Evolutionary conservation across 2,888 invertebrate genomes (phyloP).

Genomic region (Limnephilus marmoratus): DNA sequence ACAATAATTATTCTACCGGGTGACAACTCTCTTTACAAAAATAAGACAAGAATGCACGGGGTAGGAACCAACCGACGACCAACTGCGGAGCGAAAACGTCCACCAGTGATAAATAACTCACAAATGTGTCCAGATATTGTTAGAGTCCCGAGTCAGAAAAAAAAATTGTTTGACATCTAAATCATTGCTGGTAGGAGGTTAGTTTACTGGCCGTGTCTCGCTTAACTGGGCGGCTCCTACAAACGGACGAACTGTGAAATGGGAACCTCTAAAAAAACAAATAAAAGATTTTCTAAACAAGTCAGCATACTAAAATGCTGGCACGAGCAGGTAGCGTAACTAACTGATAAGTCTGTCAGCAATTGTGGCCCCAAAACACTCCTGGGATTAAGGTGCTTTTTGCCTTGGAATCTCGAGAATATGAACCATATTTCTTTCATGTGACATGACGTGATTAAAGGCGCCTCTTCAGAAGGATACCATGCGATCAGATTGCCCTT

Average conservation of each 20-base stretch:
- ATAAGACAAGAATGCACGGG: slow-evolving; percentile 52
- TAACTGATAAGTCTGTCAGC: slow-evolving; percentile 24
- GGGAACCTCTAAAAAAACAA: slow-evolving; percentile 76
- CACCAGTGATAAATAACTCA: slow-evolving; percentile 76
- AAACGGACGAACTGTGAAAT: slow-evolving; percentile 69
- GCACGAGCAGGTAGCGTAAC: slow-evolving; percentile 75
- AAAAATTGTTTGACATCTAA: slow-evolving; percentile 78
- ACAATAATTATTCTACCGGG: slow-evolving; percentile 57
- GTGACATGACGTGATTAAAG: slow-evolving; percentile 57
- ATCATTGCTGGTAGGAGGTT: slow-evolving; percentile 74
- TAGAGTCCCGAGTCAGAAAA: slow-evolving; percentile 69
- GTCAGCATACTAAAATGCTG: slow-evolving; percentile 78
- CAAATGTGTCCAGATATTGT: slow-evolving; percentile 72
- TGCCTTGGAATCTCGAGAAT: background rate
- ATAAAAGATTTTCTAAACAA: slow-evolving; percentile 80
- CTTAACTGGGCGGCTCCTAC: slow-evolving; percentile 68
- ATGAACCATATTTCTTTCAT: background rate
- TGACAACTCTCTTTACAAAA: slow-evolving; percentile 60
- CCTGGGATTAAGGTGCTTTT: slow-evolving; percentile 55
- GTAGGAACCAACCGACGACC: slow-evolving; percentile 12
- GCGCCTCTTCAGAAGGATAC: slow-evolving; percentile 56
- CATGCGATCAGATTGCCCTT: slow-evolving; percentile 51
- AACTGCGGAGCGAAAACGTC: slow-evolving; percentile 35
- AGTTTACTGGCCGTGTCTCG: slow-evolving; percentile 70
- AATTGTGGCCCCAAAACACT: slow-evolving; percentile 52